A percentile compares a stretch with the other conserved stretches of the same genome.
phyloP scores from a whole-genome alignment of 2,797 vertebrate genomes.

The Philypnodon macrostomus region DNA sequence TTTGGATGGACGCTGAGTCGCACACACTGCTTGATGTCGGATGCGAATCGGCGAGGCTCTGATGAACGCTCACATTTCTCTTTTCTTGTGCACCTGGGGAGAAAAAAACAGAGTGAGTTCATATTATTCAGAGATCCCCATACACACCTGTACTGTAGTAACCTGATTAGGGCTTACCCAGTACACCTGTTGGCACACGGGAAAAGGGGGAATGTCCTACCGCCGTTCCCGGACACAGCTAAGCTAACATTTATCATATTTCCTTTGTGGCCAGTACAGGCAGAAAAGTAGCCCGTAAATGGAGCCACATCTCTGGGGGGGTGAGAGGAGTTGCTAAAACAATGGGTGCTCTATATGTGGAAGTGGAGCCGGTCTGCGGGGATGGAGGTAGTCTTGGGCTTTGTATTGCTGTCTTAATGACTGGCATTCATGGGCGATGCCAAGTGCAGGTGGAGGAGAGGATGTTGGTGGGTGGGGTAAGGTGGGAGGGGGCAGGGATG shows the following conservation, averaged over 20 bases:
- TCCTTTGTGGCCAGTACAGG: conserved; percentile 40
- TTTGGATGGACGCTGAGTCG: conserved; percentile 93
- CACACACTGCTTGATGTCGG: conserved; percentile 95
- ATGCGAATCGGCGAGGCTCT: conserved; percentile 92
- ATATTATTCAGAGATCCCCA: conserved; percentile 40
- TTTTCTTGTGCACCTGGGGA: conserved; percentile 90
- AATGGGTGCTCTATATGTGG: conserved; percentile 74
- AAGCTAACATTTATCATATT: conserved; percentile 69
- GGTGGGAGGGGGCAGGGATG: conserved; percentile 19
- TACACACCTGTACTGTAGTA: conserved; percentile 29
- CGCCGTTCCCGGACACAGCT: conserved; percentile 27
- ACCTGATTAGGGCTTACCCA: conserved; percentile 44
- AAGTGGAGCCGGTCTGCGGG: conserved; percentile 62
- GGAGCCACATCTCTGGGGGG: conserved; percentile 36
- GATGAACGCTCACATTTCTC: conserved; percentile 91
- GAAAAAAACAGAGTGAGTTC: conserved; percentile 15
- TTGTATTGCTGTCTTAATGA: conserved; percentile 72
- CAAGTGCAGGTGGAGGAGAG: conserved; percentile 66
- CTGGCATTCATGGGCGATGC: conserved; percentile 68
- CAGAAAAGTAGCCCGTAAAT: conserved; percentile 49
- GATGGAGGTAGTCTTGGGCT: conserved; percentile 52
- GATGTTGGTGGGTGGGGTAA: conserved; percentile 30
- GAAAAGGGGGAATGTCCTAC: conserved; percentile 53
- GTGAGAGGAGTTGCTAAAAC: conserved; percentile 61
- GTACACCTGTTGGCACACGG: conserved; percentile 61